Evolutionary conservation across 2,888 invertebrate genomes (phyloP).

Genomic region (Oligia strigilis): DNA sequence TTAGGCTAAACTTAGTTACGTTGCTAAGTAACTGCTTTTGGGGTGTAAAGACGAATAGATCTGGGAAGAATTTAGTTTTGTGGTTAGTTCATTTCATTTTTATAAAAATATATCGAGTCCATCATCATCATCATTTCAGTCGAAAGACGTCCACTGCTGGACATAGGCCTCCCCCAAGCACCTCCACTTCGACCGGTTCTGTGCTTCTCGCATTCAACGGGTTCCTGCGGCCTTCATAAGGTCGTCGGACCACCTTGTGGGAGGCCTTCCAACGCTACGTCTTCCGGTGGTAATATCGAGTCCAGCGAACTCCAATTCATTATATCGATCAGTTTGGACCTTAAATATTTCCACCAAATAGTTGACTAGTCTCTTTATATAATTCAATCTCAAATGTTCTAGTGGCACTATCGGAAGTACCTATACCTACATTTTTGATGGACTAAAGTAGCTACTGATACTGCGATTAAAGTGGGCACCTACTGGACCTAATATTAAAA

Average conservation of each 20-base stretch:
- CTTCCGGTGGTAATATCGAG: not conserved
- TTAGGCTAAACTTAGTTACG: not conserved
- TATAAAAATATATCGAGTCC: not conserved
- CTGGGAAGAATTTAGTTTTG: not conserved
- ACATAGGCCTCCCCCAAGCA: too few relatives aligned
- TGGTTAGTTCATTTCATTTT: not conserved
- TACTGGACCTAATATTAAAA: not conserved
- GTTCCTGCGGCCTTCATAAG: too few relatives aligned
- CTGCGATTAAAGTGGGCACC: not conserved
- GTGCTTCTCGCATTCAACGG: too few relatives aligned
- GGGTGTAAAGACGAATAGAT: not conserved
- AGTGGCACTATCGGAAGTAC: not conserved
- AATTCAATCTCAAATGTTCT: constrained; percentile 21
- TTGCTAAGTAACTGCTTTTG: constrained; percentile 5
- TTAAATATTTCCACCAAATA: not conserved
- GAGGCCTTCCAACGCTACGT: too few relatives aligned
- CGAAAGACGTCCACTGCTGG: too few relatives aligned
- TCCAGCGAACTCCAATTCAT: not conserved
- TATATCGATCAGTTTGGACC: not conserved
- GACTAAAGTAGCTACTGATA: not conserved
- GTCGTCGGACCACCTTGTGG: too few relatives aligned
- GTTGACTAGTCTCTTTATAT: constrained; percentile 8
- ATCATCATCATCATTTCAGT: not conserved
- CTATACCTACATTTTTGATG: not conserved
- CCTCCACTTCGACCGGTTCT: too few relatives aligned